Evolutionary conservation across 2,797 vertebrate species (phyloP).

Genomic region (Anolis apletophallus): DNA sequence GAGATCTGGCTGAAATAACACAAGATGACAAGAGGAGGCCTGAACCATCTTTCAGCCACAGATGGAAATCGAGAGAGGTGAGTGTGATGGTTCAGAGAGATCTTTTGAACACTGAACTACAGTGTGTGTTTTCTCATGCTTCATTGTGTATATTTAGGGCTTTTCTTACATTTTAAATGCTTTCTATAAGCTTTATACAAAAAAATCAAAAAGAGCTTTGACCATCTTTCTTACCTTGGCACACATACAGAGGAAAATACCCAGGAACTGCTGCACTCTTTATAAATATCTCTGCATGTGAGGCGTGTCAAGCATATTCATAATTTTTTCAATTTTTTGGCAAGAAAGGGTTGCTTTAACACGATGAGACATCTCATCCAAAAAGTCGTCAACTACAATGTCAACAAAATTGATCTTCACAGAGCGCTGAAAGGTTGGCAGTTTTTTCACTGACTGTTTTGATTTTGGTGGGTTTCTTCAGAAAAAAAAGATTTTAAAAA

Average conservation of each 20-base stretch:
- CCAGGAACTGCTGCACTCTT: background rate
- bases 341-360: too few species aligned
- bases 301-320: background rate
- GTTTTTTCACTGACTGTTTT: too few species aligned
- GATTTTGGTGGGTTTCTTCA: too few species aligned
- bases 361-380: too few species aligned
- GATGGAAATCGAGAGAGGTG: background rate
- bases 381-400: too few species aligned
- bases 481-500: too few species aligned
- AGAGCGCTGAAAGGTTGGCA: too few species aligned
- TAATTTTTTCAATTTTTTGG: too few species aligned
- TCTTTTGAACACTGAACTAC: fast-evolving
- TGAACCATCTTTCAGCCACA: constrained; percentile 12
- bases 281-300: background rate
- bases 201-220: background rate
- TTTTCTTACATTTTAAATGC: background rate
- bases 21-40: constrained; percentile 37
- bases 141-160: background rate
- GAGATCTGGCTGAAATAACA: constrained; percentile 41
- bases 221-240: background rate
- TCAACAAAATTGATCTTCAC: too few species aligned
- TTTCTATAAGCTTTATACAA: background rate
- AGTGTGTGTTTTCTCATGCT: background rate
- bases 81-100: constrained; percentile 19
- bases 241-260: background rate